Conservation (phyloP, 2,797 vertebrate genomes). For the Mergus octosetaceus region DNA sequence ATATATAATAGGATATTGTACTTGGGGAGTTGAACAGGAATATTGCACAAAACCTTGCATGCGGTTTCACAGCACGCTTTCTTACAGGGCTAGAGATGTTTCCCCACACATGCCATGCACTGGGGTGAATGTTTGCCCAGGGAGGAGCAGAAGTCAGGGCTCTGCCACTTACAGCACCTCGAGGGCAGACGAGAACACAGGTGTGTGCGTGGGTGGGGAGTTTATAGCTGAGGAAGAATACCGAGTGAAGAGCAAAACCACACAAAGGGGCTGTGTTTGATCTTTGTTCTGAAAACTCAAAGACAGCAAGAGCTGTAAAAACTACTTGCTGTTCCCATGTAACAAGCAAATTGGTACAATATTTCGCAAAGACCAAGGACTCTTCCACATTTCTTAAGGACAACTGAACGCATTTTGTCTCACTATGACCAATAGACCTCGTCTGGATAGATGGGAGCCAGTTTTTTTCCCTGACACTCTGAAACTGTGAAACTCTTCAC, state of each 20-base stretch:
- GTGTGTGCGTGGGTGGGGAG: slow-evolving; percentile 48
- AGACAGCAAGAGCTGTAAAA: slow-evolving; percentile 1
- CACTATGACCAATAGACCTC: neutral
- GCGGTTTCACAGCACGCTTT: neutral
- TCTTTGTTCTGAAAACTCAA: slow-evolving; percentile 51
- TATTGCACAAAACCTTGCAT: neutral
- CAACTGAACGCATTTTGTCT: neutral
- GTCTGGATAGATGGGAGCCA: neutral
- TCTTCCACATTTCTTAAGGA: neutral
- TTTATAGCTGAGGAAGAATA: slow-evolving; percentile 23
- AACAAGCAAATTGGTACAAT: neutral
- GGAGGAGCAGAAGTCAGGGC: neutral
- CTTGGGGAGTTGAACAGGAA: neutral
- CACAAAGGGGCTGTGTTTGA: slow-evolving; percentile 46
- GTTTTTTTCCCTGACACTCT: neutral
- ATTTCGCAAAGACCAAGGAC: neutral
- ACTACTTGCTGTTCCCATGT: slow-evolving; percentile 1
- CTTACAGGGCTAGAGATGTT: neutral
- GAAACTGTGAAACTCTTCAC: neutral
- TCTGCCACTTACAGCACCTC: neutral
- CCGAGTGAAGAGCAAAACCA: slow-evolving; percentile 44
- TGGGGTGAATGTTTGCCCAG: neutral
- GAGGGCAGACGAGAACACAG: slow-evolving; percentile 23
- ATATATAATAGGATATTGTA: neutral
- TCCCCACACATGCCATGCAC: neutral